A percentile compares a stretch with the other conserved stretches of the same genome.
phyloP scores from a whole-genome alignment of 2,888 invertebrate species.

The Caenorhabditis becei region DNA sequence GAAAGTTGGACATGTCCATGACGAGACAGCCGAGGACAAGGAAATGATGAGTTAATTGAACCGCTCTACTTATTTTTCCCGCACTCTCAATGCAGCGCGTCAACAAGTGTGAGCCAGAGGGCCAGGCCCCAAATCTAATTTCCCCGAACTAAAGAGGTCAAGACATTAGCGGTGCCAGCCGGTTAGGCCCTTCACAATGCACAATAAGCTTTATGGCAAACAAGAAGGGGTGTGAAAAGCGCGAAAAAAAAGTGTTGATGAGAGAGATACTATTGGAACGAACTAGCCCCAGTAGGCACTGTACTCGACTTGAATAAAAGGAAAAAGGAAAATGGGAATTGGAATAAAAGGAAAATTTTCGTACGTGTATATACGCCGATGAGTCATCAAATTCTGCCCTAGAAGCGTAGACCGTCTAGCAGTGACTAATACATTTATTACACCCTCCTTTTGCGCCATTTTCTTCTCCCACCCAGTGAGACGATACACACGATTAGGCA shows the following conservation, averaged over 20 bases:
- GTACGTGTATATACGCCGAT: conserved; percentile 35
- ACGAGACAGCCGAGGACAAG: not conserved
- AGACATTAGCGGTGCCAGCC: conserved; percentile 45
- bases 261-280: conserved; percentile 1
- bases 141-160: conserved; percentile 36
- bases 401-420: conserved; percentile 40
- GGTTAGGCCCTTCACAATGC: conserved; percentile 26
- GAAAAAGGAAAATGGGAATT: not conserved
- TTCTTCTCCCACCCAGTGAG: conserved; percentile 34
- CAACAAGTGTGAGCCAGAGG: conserved; percentile 21
- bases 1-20: conserved; percentile 20
- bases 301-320: not conserved
- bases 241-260: conserved; percentile 16
- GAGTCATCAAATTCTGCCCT: conserved; percentile 22
- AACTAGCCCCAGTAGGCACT: conserved; percentile 17
- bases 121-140: conserved; percentile 17
- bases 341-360: conserved; percentile 42
- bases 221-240: conserved; percentile 39
- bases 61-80: conserved; percentile 57
- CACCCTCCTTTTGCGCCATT: conserved; percentile 36
- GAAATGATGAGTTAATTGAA: conserved; percentile 63
- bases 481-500: conserved; percentile 61
- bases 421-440: conserved; percentile 61
- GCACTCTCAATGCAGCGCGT: not conserved
- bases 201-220: conserved; percentile 52